phyloP scores from a whole-genome alignment of 2,888 invertebrate species.

The Luffia ferchaultella region DNA sequence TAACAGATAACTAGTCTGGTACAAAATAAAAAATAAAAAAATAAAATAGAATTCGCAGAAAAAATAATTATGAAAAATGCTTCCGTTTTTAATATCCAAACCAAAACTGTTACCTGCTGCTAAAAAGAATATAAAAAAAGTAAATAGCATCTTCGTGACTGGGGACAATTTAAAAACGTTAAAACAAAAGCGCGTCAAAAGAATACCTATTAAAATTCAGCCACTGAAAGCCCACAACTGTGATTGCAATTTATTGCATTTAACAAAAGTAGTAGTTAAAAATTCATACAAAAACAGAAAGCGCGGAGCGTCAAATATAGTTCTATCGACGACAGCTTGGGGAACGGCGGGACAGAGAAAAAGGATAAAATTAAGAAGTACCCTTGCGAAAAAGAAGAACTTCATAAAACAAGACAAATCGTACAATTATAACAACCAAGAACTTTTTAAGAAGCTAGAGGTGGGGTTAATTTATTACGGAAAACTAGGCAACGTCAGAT shows the following conservation, averaged over 20 bases:
- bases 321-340: constrained; percentile 40
- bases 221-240: constrained; percentile 25
- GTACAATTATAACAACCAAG: constrained; percentile 33
- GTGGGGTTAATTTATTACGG: too few species aligned
- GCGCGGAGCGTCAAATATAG: constrained; percentile 37
- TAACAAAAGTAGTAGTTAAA: constrained; percentile 40
- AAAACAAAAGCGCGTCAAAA: constrained; percentile 23
- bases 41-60: too few species aligned
- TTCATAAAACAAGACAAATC: constrained; percentile 27
- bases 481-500: too few species aligned
- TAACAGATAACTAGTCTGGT: too few species aligned
- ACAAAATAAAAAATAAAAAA: too few species aligned
- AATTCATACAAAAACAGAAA: constrained; percentile 42
- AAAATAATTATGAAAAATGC: too few species aligned
- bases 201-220: constrained; percentile 28
- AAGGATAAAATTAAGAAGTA: constrained; percentile 37
- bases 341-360: constrained; percentile 38
- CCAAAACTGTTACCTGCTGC: constrained; percentile 32
- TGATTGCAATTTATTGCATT: constrained; percentile 43
- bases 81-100: constrained; percentile 50
- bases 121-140: constrained; percentile 22
- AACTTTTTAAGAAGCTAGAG: constrained; percentile 54
- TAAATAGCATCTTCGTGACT: constrained; percentile 27
- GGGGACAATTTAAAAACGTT: constrained; percentile 30
- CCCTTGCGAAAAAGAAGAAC: constrained; percentile 28